A percentile compares a stretch with the other conserved stretches of the same genome.
phyloP scores from a whole-genome alignment of 1,140 invertebrate genomes.

The Lepidurus packardi region DNA sequence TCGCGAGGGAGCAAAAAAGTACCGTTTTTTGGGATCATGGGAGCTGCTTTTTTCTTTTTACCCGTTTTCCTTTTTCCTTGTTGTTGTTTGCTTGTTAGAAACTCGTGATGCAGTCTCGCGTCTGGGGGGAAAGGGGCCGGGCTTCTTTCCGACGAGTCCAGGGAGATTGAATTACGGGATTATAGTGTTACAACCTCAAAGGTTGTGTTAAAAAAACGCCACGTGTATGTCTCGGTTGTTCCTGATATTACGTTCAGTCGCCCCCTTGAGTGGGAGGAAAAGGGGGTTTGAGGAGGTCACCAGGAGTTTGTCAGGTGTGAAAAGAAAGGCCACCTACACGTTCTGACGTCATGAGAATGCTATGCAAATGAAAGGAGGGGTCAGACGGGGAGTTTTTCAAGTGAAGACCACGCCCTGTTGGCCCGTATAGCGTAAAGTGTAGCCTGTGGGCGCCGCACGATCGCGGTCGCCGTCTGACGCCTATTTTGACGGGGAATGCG shows the following conservation, averaged over 20 bases:
- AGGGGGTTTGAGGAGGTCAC: not conserved
- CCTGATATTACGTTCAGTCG: not conserved
- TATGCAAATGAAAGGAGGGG: not conserved
- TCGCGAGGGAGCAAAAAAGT: not conserved
- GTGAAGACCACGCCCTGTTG: not conserved
- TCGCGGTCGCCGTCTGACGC: not conserved
- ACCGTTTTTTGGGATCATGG: not conserved
- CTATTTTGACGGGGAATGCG: slow-evolving; percentile 2
- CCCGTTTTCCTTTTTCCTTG: not conserved
- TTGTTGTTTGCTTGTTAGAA: not conserved
- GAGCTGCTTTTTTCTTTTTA: not conserved
- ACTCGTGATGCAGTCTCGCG: too few species aligned
- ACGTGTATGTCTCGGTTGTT: not conserved
- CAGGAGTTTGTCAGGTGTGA: not conserved
- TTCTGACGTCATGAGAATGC: not conserved
- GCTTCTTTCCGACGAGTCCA: too few species aligned
- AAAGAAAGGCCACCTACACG: not conserved
- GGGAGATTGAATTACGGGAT: too few species aligned
- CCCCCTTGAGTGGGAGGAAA: not conserved
- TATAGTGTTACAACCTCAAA: too few species aligned
- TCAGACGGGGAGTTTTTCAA: not conserved
- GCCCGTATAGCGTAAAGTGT: slow-evolving; percentile 2
- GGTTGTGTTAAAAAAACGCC: not conserved
- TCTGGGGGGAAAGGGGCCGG: too few species aligned
- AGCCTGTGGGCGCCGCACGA: not conserved